These are phyloP conservation scores for Eurytoma californica DNA, from an alignment of 2,888 invertebrate genomes.

Conservation along the genomic window DNA sequence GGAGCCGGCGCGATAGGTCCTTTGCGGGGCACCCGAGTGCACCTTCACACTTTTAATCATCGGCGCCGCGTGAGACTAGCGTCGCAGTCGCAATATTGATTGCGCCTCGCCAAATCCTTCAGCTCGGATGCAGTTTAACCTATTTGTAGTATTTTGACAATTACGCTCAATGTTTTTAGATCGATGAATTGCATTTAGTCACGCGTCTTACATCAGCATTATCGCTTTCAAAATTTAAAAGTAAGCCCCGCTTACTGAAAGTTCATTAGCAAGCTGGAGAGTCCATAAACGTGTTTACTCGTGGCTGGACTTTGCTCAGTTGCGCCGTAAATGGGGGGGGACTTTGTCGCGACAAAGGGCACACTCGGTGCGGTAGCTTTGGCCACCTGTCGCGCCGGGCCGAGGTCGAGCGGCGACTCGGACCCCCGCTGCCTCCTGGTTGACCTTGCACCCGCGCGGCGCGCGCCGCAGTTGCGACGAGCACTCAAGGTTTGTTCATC, in stretches of 20 bases:
- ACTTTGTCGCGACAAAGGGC: background rate
- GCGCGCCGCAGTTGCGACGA: background rate
- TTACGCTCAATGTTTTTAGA: background rate
- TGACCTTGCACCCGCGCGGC: slow-evolving; percentile 1
- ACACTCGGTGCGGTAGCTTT: slow-evolving; percentile 61
- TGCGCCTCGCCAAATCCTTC: slow-evolving; percentile 38
- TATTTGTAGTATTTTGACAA: slow-evolving; percentile 20
- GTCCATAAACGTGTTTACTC: no score
- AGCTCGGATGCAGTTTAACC: slow-evolving; percentile 26
- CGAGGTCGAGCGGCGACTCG: slow-evolving; percentile 21
- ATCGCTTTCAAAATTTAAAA: no score
- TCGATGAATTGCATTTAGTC: background rate
- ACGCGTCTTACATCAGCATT: no score
- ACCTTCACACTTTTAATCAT: slow-evolving; percentile 72
- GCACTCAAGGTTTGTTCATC: slow-evolving; percentile 42
- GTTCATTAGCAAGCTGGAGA: no score
- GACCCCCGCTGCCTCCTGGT: slow-evolving; percentile 1
- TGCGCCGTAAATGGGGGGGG: no score
- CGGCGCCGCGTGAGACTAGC: slow-evolving; percentile 66
- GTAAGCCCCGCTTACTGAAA: no score
- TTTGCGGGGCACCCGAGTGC: slow-evolving; percentile 61
- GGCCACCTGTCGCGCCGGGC: slow-evolving; percentile 63
- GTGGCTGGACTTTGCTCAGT: no score
- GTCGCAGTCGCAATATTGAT: slow-evolving; percentile 49
- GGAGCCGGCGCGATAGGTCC: slow-evolving; percentile 60